Conservation (phyloP, 2,888 invertebrate genomes). For the Amiota minor region DNA sequence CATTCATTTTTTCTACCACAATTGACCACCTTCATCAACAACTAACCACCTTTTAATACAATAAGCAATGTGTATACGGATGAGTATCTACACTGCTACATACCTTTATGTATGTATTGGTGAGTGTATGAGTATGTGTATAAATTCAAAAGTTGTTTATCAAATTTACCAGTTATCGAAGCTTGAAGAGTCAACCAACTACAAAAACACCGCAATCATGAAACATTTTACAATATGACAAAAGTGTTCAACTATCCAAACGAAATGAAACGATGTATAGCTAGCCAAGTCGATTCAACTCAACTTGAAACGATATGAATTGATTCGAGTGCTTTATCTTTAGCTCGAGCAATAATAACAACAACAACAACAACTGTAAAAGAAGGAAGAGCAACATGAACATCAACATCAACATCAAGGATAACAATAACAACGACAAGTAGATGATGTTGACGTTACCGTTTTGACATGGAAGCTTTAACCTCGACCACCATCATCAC, state of each 20-base stretch:
- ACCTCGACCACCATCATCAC: not conserved
- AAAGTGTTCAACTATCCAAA: not conserved
- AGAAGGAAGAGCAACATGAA: not conserved
- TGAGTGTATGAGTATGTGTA: not conserved
- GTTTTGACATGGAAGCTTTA: conserved; percentile 23
- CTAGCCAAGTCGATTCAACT: not conserved
- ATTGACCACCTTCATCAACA: no score
- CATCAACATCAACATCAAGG: conserved; percentile 9
- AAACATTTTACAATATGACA: conserved; percentile 55
- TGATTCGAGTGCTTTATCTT: conserved; percentile 27
- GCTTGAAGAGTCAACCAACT: conserved; percentile 47
- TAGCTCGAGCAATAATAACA: conserved; percentile 9
- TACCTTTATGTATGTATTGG: no score
- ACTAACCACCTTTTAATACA: no score
- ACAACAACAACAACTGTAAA: not conserved
- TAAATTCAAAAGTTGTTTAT: conserved; percentile 35
- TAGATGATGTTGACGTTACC: conserved; percentile 24
- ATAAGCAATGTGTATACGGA: no score
- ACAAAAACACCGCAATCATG: conserved; percentile 58
- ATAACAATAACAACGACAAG: conserved; percentile 15
- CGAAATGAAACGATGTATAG: not conserved
- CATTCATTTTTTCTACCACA: no score
- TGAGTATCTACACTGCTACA: no score
- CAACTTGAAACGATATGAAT: conserved; percentile 37
- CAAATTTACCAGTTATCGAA: conserved; percentile 54